Evolutionary conservation across 2,113 vertebrate species (phyloP), one percentile per base, ranked within the genome.

Genomic region (Sula dactylatra): DNA sequence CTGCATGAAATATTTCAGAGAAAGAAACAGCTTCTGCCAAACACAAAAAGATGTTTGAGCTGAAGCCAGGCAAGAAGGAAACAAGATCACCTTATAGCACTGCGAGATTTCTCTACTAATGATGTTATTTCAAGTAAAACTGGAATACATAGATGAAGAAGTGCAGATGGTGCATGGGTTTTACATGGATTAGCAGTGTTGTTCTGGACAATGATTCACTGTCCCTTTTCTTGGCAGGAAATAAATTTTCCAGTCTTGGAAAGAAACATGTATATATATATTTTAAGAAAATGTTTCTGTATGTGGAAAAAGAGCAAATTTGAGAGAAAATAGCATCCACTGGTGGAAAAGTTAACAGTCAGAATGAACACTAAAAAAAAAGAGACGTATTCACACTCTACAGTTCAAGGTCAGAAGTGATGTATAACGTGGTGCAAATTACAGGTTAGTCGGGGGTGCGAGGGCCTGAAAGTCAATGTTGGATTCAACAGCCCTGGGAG

Each of bases 1-100:
- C 97, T 98, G 98, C 98, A 96, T 91, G 97, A 98, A 97, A 91
- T 97, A 97, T 94, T 97, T 98, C 97, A 98, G 95, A 98, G 96
- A 94, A 96, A 97, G 92, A 93, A 98, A 96, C 81, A 64, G 94
- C 77, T 82, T 95, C 97, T 97, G 97, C 97, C 97, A 97, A 95
- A 94, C 92, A 96, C 95, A 94, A 94, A 96, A 97, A 96, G 95
- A 96, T 97, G 96, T 98, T 97, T 98, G 98, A 98, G 94, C 97
- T 97, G 90, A 82, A 96, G 96, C 97, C 98, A 98, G 93, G 88
- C 96, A 93, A 96, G 96, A 96, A 94, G 94, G 96, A 98, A 98
- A 96, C 96, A 97, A 96, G 95, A 97, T 98, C 97, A 97, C 96
- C 96, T 97, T 92, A 92, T 38, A 94, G 90, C 86, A 76, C 86